Base-by-base conservation (phyloP, 2,888 invertebrate genomes). In the Acronicta psi region DNA sequence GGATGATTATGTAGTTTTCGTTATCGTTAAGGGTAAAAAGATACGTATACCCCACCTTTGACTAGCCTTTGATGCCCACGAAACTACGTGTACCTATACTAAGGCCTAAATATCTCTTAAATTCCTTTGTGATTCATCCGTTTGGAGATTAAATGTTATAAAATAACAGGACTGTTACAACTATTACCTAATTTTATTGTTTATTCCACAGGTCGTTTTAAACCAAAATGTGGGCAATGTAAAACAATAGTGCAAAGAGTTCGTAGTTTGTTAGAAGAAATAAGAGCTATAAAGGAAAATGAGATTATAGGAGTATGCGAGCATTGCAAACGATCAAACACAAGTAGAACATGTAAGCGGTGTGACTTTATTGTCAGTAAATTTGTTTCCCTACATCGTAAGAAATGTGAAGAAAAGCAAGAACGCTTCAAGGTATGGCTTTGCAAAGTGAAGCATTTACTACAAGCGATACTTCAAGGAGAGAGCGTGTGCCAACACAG, bases 221-320 rank as follows among this genome's bases (percentile, higher is more conserved):
- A 71, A 50, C 69, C 81, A 6, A 80, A 76, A 62, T 89, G 87
- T 59, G 46, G 56, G 11, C 72, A 75, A 61, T 88, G 87, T 58
- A 78, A 77, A 65, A 54, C 57, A n/a, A 56, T 84, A 5, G 59
- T 86, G 34, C 71, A 79, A 38, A 75, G 66, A 57, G 77, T 85
- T 11, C 79, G 75, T n/a, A 71, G 59, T 44, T 58, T 87, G 25
- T 46, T 89, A 10, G 75, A 82, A 14, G 82, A 88, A 67, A 69
- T 87, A 43, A 71, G 51, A 43, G 65, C 62, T 25, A 81, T 88
- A 59, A 82, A 70, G 29, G 74, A 69, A 53, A 77, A 79, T 62
- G 73, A 84, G 44, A 57, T 79, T 0, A 52, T 76, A 18, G 78
- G 78, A 0, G 45, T 84, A 25, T 90, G 89, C 49, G 66, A 81